Conservation (phyloP, 2,797 vertebrate genomes). For the Paramormyrops hopkinsi region DNA sequence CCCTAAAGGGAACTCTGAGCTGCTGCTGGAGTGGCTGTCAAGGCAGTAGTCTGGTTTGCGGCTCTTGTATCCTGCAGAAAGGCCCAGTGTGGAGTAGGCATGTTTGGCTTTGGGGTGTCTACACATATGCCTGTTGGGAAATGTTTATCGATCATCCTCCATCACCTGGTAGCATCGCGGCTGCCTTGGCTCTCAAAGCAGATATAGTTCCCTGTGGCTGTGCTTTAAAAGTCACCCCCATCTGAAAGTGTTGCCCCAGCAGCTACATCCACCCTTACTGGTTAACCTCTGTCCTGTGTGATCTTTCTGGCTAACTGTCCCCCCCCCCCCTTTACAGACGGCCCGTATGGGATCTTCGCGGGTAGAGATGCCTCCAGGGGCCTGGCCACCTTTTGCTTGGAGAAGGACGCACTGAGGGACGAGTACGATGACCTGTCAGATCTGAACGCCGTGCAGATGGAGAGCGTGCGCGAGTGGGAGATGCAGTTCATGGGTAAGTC, state of each 20-base stretch:
- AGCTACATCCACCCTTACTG: neutral
- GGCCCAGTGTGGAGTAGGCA: neutral
- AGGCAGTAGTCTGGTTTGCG: neutral
- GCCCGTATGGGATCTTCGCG: constrained; percentile 95
- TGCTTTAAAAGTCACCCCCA: neutral
- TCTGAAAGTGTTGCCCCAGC: neutral
- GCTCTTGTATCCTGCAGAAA: neutral
- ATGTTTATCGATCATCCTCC: neutral
- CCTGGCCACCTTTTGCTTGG: constrained; percentile 95
- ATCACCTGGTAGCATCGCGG: neutral
- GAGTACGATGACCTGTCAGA: constrained; percentile 97
- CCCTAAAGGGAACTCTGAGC: neutral
- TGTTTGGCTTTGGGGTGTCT: neutral
- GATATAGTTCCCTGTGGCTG: too few relatives aligned
- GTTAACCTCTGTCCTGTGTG: neutral
- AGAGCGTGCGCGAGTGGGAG: constrained; percentile 98
- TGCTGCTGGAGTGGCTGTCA: neutral
- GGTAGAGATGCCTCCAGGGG: constrained; percentile 94
- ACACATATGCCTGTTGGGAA: neutral
- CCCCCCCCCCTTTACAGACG: constrained; percentile 61
- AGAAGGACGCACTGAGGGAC: constrained; percentile 87
- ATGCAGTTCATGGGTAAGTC: constrained; percentile 96
- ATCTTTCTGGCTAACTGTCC: neutral
- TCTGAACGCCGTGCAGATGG: constrained; percentile 97
- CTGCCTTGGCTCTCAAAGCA: neutral